Conservation (phyloP, 2,113 vertebrate species). For the Stegostoma tigrinum region DNA sequence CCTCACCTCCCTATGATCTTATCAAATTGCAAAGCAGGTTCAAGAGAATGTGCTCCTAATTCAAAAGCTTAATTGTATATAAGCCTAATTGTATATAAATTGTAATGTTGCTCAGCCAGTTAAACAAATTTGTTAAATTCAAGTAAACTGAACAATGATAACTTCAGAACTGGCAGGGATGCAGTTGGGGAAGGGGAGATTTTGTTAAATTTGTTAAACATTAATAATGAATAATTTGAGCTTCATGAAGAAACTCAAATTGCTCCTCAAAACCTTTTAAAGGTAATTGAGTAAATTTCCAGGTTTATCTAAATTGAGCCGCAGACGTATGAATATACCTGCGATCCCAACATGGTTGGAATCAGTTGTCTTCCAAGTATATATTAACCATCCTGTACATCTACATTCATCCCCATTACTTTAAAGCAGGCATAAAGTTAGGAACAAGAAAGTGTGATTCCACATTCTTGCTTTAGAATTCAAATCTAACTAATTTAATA, state of each 20-base stretch:
- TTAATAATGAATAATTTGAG: neutral
- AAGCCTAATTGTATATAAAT: neutral
- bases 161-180: too few relatives aligned
- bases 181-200: too few relatives aligned
- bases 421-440: neutral
- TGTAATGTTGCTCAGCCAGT: neutral
- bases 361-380: neutral
- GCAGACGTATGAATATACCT: neutral
- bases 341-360: neutral
- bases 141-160: too few relatives aligned
- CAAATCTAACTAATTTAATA: neutral
- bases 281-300: neutral
- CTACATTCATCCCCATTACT: neutral
- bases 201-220: neutral
- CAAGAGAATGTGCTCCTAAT: too few relatives aligned
- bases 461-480: neutral
- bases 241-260: neutral
- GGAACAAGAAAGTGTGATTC: neutral
- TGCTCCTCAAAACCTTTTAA: neutral
- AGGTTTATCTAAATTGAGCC: neutral
- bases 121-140: neutral
- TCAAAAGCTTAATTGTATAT: too few relatives aligned
- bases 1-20: too few relatives aligned
- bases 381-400: neutral
- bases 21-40: too few relatives aligned